Conservation (phyloP, 2,797 vertebrate genomes). For the Kryptolebias ocellatus region DNA sequence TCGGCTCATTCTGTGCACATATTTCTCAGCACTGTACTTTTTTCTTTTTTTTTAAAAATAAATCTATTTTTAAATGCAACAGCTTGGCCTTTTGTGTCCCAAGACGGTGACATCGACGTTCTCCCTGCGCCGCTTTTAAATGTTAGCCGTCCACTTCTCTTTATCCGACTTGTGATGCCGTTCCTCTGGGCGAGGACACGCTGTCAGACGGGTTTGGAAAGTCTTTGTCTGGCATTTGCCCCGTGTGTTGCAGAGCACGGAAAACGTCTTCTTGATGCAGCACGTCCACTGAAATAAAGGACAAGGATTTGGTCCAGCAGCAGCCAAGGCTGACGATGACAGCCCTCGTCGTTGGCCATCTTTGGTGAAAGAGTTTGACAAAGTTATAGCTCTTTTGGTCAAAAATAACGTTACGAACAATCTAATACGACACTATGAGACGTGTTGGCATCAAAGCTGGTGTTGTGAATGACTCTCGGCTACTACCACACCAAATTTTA, state of each 20-base stretch:
- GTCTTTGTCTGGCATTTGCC: neutral
- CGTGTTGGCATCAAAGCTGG: no score
- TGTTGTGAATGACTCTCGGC: no score
- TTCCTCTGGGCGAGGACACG: neutral
- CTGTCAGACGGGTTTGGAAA: neutral
- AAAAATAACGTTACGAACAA: no score
- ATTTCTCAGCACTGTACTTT: neutral
- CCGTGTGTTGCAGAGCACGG: neutral
- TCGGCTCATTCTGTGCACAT: neutral
- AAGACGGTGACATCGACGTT: neutral
- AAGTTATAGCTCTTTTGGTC: no score
- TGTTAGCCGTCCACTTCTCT: neutral
- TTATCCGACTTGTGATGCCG: neutral
- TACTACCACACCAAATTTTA: no score
- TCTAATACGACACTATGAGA: no score
- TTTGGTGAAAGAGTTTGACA: no score
- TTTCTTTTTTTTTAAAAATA: no score
- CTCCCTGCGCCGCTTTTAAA: neutral
- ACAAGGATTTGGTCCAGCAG: neutral
- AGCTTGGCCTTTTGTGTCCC: neutral
- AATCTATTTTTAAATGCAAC: no score
- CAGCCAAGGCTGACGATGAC: neutral
- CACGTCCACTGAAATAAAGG: neutral
- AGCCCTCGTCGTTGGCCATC: neutral
- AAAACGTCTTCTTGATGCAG: slow-evolving; percentile 3